Percentiles rank a stretch among this genome's conserved stretches.
These are phyloP conservation scores for Calyptomena viridis DNA, from an alignment of 2,113 vertebrate genomes.

Conservation along the genomic window DNA sequence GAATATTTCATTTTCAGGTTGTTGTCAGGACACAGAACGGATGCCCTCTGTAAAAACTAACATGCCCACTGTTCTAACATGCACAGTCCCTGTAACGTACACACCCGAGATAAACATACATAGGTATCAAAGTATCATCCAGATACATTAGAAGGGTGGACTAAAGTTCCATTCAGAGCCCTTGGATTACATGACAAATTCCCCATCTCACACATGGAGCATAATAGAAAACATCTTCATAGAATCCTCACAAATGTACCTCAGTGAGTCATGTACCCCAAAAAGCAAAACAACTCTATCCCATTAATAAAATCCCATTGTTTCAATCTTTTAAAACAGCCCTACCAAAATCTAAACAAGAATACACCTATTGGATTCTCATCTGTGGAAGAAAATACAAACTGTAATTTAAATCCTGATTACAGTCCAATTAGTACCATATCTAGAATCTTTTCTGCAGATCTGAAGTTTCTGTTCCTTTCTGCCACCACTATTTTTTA, in stretches of 20 bases:
- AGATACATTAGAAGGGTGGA: neutral
- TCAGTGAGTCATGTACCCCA: neutral
- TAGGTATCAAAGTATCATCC: neutral
- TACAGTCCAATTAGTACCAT: neutral
- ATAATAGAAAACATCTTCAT: neutral
- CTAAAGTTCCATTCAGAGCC: neutral
- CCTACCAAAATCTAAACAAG: neutral
- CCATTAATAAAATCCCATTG: neutral
- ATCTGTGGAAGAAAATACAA: neutral
- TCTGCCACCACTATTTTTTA: neutral
- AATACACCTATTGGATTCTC: neutral
- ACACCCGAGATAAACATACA: neutral
- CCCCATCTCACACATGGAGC: neutral
- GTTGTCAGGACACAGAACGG: neutral
- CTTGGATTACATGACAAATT: neutral
- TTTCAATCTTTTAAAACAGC: neutral
- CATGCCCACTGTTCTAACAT: neutral
- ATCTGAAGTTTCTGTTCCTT: neutral
- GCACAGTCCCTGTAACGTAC: neutral
- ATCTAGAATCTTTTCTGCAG: neutral
- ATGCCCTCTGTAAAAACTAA: neutral
- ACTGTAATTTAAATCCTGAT: neutral
- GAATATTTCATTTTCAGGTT: neutral
- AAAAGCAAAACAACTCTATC: neutral
- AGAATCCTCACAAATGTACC: neutral